phyloP scores from a whole-genome alignment of 2,797 vertebrate species.

The Rhynchotus rufescens region DNA sequence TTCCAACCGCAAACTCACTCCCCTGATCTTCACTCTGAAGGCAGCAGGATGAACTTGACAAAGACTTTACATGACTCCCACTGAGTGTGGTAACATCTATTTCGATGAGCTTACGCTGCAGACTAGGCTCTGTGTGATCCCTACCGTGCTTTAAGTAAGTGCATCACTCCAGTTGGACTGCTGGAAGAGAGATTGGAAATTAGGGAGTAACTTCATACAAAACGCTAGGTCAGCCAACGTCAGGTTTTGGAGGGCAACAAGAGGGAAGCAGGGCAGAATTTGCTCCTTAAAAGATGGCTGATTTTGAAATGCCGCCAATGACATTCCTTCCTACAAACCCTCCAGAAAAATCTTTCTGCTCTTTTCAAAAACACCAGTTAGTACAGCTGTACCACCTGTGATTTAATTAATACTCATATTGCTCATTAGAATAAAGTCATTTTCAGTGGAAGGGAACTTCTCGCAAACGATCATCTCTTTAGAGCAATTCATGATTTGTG shows the following conservation, averaged over 20 bases:
- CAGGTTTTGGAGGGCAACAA: neutral
- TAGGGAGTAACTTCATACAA: neutral
- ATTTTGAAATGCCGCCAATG: neutral
- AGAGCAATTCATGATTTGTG: conserved; percentile 40
- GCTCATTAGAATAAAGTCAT: neutral
- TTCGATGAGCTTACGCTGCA: neutral
- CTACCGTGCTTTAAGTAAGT: rapidly evolving
- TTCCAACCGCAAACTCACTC: neutral
- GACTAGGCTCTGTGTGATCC: neutral
- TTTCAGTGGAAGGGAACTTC: neutral
- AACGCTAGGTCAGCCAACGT: neutral
- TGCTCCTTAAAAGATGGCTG: neutral
- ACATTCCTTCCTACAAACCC: neutral
- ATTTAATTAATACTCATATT: neutral
- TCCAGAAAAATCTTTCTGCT: neutral
- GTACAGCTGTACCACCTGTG: neutral
- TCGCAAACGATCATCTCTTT: neutral
- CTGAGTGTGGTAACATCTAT: neutral
- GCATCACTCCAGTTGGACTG: neutral
- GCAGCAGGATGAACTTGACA: neutral
- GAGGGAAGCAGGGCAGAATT: neutral
- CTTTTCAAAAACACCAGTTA: neutral
- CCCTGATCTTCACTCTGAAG: neutral
- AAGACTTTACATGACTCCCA: neutral
- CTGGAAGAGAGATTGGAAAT: neutral